A percentile compares a stretch with the other conserved stretches of the same genome.
Evolutionary conservation across 2,888 invertebrate genomes (phyloP).

Genomic region (Caenorhabditis becei): DNA sequence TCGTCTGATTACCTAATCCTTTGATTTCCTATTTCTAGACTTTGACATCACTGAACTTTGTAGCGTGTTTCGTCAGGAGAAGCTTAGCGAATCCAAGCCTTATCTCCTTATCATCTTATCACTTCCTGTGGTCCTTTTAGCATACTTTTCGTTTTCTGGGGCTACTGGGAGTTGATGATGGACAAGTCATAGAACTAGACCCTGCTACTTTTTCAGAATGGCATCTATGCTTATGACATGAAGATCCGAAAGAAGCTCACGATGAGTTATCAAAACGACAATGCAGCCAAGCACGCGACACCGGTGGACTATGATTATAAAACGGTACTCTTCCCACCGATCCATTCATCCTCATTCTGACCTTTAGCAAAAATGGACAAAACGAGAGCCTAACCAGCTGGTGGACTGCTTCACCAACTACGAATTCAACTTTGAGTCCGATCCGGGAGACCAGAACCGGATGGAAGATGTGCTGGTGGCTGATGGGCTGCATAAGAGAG

Average conservation of each 20-base stretch:
- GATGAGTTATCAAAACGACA: conserved; percentile 69
- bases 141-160: too few relatives aligned
- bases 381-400: conserved; percentile 69
- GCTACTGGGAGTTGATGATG: too few relatives aligned
- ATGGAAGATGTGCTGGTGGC: conserved; percentile 68
- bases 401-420: conserved; percentile 53
- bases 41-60: too few relatives aligned
- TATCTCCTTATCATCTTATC: too few relatives aligned
- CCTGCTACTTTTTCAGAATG: conserved; percentile 71
- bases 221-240: conserved; percentile 73
- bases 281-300: conserved; percentile 57
- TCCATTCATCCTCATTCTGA: neutral
- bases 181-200: too few relatives aligned
- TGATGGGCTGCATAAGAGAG: conserved; percentile 72
- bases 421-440: conserved; percentile 46
- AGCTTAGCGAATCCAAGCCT: too few relatives aligned
- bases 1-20: too few relatives aligned
- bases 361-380: conserved; percentile 66
- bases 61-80: too few relatives aligned
- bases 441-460: conserved; percentile 44
- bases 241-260: conserved; percentile 68
- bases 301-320: conserved; percentile 72
- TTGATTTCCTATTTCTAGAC: too few relatives aligned
- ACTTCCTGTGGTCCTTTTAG: too few relatives aligned
- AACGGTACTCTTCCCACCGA: conserved; percentile 50